Percentiles rank a stretch among this genome's conserved stretches.
Conservation (phyloP, 2,888 invertebrate species). For the Microplitis deprimator region DNA sequence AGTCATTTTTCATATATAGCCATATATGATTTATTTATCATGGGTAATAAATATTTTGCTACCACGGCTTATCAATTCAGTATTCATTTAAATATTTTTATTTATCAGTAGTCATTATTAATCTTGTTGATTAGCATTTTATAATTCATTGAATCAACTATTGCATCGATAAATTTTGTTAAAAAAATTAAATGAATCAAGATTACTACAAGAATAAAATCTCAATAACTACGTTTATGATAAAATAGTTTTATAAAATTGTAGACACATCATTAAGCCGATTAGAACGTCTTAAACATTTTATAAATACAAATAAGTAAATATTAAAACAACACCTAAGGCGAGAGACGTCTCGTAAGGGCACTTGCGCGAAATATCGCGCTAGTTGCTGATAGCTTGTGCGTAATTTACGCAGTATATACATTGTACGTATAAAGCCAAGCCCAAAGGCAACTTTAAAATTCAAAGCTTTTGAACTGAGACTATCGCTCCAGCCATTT, state of each 20-base stretch:
- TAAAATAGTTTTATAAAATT: background rate
- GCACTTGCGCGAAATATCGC: constrained; percentile 35
- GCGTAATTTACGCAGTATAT: constrained; percentile 48
- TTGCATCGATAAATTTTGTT: too few species aligned
- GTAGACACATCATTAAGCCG: background rate
- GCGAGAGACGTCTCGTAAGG: constrained; percentile 19
- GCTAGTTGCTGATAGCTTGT: constrained; percentile 41
- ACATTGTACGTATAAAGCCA: constrained; percentile 4
- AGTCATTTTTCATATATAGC: too few species aligned
- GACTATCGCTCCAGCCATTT: constrained; percentile 40
- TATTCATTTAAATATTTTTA: too few species aligned
- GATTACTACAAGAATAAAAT: too few species aligned
- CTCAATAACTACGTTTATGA: background rate
- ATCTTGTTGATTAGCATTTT: too few species aligned
- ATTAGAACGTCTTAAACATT: background rate
- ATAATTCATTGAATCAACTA: too few species aligned
- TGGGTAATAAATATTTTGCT: too few species aligned
- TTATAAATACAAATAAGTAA: constrained; percentile 1
- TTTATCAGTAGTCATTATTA: too few species aligned
- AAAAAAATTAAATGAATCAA: too few species aligned
- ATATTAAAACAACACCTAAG: constrained; percentile 25
- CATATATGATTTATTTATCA: too few species aligned
- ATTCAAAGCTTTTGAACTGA: constrained; percentile 39
- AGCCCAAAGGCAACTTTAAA: constrained; percentile 45
- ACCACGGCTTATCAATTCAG: too few species aligned